Evolutionary conservation across 2,797 vertebrate species (phyloP).

Genomic region (Emydoidea blandingii): DNA sequence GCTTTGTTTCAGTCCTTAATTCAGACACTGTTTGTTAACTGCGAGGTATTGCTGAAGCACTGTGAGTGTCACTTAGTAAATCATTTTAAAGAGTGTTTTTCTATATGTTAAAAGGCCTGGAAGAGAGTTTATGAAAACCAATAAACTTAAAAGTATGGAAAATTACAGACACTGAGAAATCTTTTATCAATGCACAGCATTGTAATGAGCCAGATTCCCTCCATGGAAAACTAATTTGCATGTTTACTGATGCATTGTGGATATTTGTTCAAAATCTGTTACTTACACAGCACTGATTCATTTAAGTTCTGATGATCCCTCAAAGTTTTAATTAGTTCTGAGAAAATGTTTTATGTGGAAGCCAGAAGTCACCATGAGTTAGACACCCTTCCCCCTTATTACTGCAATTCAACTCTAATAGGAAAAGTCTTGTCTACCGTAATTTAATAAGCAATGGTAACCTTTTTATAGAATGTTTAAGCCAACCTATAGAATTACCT

Average conservation of each 20-base stretch:
- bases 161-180: background rate
- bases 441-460: background rate
- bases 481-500: background rate
- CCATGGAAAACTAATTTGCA: constrained; percentile 52
- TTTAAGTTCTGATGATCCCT: constrained; percentile 48
- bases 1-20: constrained; percentile 45
- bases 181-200: constrained; percentile 44
- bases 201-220: background rate
- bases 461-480: background rate
- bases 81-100: constrained; percentile 15
- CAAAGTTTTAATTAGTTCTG: constrained; percentile 67
- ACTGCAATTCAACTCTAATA: background rate
- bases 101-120: constrained; percentile 16
- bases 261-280: constrained; percentile 62
- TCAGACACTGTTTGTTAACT: constrained; percentile 44
- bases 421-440: background rate
- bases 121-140: constrained; percentile 44
- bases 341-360: constrained; percentile 46
- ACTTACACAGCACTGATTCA: constrained; percentile 53
- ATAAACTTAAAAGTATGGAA: constrained; percentile 30
- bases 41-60: constrained; percentile 25
- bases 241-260: constrained; percentile 66
- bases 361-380: background rate
- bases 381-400: background rate
- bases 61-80: constrained; percentile 21